A percentile compares a stretch with the other conserved stretches of the same genome.
Conservation (phyloP, 2,888 invertebrate genomes). For the Monoplex corrugatus region DNA sequence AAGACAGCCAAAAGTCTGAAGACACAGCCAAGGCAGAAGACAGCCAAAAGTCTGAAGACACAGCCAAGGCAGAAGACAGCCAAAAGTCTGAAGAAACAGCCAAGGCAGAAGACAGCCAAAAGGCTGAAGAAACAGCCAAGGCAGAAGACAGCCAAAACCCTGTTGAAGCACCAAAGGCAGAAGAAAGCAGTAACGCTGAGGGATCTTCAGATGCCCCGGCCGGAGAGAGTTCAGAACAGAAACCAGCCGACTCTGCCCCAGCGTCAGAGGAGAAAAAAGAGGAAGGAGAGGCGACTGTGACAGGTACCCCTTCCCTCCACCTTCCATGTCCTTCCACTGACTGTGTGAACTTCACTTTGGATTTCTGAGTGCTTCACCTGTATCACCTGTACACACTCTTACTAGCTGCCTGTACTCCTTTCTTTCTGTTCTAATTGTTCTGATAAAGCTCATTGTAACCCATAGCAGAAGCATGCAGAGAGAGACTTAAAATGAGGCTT, state of each 20-base stretch:
- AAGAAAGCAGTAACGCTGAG: neutral
- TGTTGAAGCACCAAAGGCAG: neutral
- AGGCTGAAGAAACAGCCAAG: neutral
- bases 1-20: neutral
- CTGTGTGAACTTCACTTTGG: neutral
- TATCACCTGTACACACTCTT: neutral
- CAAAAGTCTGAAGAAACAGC: neutral
- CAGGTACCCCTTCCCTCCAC: neutral
- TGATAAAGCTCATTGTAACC: neutral
- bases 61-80: neutral
- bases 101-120: neutral
- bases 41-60: too few relatives aligned
- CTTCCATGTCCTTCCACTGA: neutral
- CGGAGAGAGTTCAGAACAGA: neutral
- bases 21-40: conserved; percentile 13
- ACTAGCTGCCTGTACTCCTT: neutral
- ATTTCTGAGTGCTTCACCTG: conserved; percentile 15
- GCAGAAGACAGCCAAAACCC: neutral
- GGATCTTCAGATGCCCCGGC: neutral
- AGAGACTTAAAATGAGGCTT: too few relatives aligned
- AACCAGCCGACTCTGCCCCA: neutral
- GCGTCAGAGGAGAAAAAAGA: neutral
- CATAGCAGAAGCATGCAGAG: too few relatives aligned
- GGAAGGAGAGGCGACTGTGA: neutral
- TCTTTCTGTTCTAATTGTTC: neutral